Percentiles rank a stretch among this genome's conserved stretches.
Conservation (phyloP, 2,113 vertebrate species). For the Empidonax traillii region DNA sequence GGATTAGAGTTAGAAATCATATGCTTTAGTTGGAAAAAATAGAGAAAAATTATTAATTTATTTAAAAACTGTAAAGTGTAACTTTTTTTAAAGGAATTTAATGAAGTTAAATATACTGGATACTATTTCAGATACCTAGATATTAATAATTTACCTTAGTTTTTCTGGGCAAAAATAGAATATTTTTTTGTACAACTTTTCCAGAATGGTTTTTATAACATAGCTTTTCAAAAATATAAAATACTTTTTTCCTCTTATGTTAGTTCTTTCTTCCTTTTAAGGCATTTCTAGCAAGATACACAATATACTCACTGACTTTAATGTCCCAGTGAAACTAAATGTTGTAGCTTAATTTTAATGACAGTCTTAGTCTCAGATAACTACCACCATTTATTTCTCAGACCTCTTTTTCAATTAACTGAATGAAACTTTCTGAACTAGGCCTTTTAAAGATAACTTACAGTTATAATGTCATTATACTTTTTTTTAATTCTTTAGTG, state of each 20-base stretch:
- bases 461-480: not conserved
- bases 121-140: not conserved
- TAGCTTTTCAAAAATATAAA: not conserved
- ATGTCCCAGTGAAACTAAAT: not conserved
- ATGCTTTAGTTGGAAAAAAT: not conserved
- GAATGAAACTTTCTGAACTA: not conserved
- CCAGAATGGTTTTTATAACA: not conserved
- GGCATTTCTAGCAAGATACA: not conserved
- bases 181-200: not conserved
- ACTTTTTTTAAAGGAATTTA: not conserved
- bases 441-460: not conserved
- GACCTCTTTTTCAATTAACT: not conserved
- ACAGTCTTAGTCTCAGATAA: not conserved
- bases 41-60: not conserved
- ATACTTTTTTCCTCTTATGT: not conserved
- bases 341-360: not conserved
- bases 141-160: not conserved
- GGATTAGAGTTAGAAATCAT: not conserved
- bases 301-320: not conserved
- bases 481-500: not conserved
- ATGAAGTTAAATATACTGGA: not conserved
- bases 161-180: not conserved
- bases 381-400: not conserved
- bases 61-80: not conserved
- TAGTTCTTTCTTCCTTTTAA: not conserved